phyloP scores from a whole-genome alignment of 2,888 invertebrate genomes.

The Plemyria rubiginata region DNA sequence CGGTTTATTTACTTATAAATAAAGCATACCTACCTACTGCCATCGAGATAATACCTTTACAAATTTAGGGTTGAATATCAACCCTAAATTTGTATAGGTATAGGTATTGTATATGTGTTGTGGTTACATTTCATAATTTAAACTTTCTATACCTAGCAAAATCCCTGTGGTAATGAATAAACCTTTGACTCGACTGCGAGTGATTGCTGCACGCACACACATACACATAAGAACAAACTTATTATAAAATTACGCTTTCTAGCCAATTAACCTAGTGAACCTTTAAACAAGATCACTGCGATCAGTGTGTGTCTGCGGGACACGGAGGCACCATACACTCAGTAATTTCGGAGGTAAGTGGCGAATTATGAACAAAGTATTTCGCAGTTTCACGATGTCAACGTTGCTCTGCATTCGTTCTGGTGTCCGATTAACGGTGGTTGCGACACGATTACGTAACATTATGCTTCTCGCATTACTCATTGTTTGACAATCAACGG shows the following conservation, averaged over 20 bases:
- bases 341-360: slow-evolving; percentile 33
- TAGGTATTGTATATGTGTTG: no score
- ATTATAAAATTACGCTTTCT: slow-evolving; percentile 1
- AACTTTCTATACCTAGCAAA: no score
- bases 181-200: not conserved
- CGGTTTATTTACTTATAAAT: no score
- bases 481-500: slow-evolving; percentile 40
- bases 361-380: slow-evolving; percentile 45
- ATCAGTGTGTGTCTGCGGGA: slow-evolving; percentile 4
- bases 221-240: not conserved
- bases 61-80: not conserved
- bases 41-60: no score
- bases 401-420: slow-evolving; percentile 53
- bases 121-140: no score
- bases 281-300: slow-evolving; percentile 24
- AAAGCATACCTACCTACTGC: no score
- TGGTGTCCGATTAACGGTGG: slow-evolving; percentile 45
- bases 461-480: slow-evolving; percentile 44
- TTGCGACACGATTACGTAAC: slow-evolving; percentile 60
- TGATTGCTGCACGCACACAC: not conserved
- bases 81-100: no score
- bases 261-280: slow-evolving; percentile 9
- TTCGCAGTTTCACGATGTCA: slow-evolving; percentile 45
- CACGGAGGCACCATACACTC: slow-evolving; percentile 17
- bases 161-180: slow-evolving; percentile 21